Evolutionary conservation across 1,140 invertebrate genomes (phyloP).

Genomic region (Macrobrachium rosenbergii): DNA sequence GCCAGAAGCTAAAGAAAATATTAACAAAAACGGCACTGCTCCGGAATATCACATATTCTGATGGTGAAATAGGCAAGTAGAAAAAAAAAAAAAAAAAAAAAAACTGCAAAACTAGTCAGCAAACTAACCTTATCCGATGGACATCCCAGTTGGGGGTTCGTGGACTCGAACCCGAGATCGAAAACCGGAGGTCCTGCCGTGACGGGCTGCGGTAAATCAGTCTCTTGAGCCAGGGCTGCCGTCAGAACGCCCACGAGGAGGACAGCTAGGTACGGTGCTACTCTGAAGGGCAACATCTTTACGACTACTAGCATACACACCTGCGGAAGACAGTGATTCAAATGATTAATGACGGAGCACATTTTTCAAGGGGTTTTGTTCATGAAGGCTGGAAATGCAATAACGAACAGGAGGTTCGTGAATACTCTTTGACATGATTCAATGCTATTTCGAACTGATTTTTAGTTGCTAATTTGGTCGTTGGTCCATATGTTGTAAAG

Average conservation of each 20-base stretch:
- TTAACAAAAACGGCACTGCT: conserved; percentile 34
- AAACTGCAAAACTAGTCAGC: background rate
- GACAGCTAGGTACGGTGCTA: conserved; percentile 38
- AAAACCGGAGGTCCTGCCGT: background rate
- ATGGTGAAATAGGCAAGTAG: background rate
- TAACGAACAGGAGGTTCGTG: too few species aligned
- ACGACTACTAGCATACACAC: conserved; percentile 38
- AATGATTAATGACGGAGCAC: background rate
- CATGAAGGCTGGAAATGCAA: too few species aligned
- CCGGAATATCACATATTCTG: background rate
- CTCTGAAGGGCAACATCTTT: conserved; percentile 51
- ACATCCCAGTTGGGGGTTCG: background rate
- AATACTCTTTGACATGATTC: too few species aligned
- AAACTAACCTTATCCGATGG: background rate
- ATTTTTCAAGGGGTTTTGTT: background rate
- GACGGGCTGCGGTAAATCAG: background rate
- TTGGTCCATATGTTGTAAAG: too few species aligned
- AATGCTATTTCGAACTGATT: too few species aligned
- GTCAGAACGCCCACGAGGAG: background rate
- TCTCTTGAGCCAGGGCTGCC: conserved; percentile 38
- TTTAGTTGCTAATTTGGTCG: too few species aligned
- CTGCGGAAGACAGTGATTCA: background rate
- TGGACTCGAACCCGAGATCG: background rate
- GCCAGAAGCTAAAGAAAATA: background rate
- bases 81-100: too few species aligned